These are phyloP conservation scores for Orycteropus afer DNA, from an alignment of 2,113 vertebrate genomes.

Conservation along the genomic window DNA sequence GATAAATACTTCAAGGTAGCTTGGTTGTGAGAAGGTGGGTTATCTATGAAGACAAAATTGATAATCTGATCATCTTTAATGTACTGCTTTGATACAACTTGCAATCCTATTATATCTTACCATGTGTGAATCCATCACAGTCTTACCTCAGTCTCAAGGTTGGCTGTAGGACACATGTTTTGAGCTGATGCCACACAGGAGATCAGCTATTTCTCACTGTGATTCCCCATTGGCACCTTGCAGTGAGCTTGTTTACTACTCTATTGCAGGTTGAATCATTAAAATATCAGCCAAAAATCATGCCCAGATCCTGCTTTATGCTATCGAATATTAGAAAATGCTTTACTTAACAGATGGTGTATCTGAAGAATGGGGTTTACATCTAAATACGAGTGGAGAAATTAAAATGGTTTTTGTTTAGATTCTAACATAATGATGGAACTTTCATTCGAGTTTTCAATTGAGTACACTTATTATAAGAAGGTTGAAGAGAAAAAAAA, in stretches of 20 bases:
- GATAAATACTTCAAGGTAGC: constrained; percentile 31
- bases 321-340: constrained; percentile 70
- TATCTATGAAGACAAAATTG: constrained; percentile 67
- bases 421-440: constrained; percentile 19
- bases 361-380: constrained; percentile 54
- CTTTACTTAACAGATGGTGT: constrained; percentile 70
- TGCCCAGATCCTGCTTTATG: constrained; percentile 63
- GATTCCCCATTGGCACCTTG: constrained; percentile 73
- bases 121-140: constrained; percentile 63
- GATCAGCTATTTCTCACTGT: constrained; percentile 81
- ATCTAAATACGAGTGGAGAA: constrained; percentile 55
- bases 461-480: constrained; percentile 53
- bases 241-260: constrained; percentile 81
- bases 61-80: constrained; percentile 71
- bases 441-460: constrained; percentile 26
- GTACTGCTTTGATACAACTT: constrained; percentile 50
- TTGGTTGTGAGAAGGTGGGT: constrained; percentile 60
- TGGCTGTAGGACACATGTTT: constrained; percentile 78
- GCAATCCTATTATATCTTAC: constrained; percentile 42
- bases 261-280: constrained; percentile 29
- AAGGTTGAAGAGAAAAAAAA: constrained; percentile 1
- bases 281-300: constrained; percentile 70
- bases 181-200: constrained; percentile 79
- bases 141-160: constrained; percentile 78
- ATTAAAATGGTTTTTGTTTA: constrained; percentile 68